Percentiles rank a stretch among this genome's conserved stretches.
Evolutionary conservation across 2,113 vertebrate species (phyloP).

Genomic region (Crotalus helleri): DNA sequence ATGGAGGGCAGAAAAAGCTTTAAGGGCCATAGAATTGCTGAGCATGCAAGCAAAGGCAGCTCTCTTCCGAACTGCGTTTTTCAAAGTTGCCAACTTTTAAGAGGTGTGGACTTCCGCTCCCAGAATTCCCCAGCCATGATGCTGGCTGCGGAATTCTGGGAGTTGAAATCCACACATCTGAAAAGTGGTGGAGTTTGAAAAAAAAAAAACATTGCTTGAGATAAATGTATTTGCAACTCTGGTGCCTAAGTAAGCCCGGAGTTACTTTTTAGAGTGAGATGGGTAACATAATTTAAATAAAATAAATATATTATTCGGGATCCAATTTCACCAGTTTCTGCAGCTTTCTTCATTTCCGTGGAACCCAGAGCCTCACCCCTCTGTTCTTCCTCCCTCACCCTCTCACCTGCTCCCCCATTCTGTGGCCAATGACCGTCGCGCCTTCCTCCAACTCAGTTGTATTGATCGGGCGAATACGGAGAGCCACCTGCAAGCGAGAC

Average conservation of each 20-base stretch:
- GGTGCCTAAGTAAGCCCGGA: not conserved
- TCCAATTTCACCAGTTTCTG: not conserved
- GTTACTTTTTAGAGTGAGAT: not conserved
- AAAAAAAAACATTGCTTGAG: not conserved
- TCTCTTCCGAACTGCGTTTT: too few species aligned
- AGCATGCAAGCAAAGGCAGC: not conserved
- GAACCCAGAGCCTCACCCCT: not conserved
- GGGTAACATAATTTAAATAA: not conserved
- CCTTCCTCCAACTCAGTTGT: slow-evolving; percentile 61
- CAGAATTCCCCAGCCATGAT: not conserved
- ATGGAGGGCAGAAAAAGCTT: not conserved
- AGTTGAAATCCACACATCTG: not conserved
- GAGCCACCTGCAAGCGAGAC: slow-evolving; percentile 48
- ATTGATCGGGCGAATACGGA: slow-evolving; percentile 58
- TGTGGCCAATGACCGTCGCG: slow-evolving; percentile 47
- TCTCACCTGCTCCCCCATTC: slow-evolving; percentile 66
- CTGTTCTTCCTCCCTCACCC: not conserved
- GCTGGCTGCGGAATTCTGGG: not conserved
- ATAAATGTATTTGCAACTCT: not conserved
- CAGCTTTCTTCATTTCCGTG: not conserved
- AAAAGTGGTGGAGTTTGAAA: not conserved
- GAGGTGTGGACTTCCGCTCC: not conserved
- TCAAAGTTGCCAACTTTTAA: not conserved
- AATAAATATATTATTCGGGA: not conserved
- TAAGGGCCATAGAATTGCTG: not conserved